phyloP scores from a whole-genome alignment of 2,888 invertebrate genomes.

The Eulithis prunata region DNA sequence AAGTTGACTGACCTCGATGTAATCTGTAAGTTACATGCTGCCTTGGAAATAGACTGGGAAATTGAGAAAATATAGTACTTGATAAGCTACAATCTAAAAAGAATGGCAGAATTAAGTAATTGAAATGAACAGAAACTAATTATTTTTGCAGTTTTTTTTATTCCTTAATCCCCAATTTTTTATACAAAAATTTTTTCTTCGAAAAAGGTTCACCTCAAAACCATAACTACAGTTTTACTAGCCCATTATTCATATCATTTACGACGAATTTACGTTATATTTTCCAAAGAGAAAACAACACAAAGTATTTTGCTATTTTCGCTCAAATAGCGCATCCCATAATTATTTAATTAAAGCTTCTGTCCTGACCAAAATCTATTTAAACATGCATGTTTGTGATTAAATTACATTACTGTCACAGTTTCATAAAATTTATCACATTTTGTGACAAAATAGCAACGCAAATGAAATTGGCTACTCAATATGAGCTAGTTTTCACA shows the following conservation, averaged over 20 bases:
- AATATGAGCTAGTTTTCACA: not conserved
- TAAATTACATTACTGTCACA: conserved; percentile 33
- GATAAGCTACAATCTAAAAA: too few species aligned
- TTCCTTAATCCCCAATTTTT: too few species aligned
- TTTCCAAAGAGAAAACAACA: conserved; percentile 14
- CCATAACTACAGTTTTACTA: too few species aligned
- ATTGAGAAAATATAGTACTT: too few species aligned
- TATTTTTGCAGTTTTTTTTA: too few species aligned
- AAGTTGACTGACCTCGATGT: not conserved
- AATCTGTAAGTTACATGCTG: not conserved
- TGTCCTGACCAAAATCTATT: conserved; percentile 24
- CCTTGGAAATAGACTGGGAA: too few species aligned
- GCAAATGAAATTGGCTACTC: conserved; percentile 2
- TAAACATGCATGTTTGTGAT: conserved; percentile 33
- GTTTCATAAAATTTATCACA: conserved; percentile 38
- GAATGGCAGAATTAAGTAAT: too few species aligned
- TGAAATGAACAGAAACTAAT: too few species aligned
- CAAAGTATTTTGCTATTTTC: conserved; percentile 11
- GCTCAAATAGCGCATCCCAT: conserved; percentile 12
- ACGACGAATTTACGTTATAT: not conserved
- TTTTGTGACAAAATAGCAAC: conserved; percentile 21
- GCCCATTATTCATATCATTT: not conserved
- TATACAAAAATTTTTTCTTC: too few species aligned
- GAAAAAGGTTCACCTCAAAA: too few species aligned
- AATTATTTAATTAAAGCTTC: conserved; percentile 29